Evolutionary conservation across 2,888 invertebrate genomes (phyloP), one percentile per base, ranked within the genome.

Genomic region (Drosophila subsilvestris): DNA sequence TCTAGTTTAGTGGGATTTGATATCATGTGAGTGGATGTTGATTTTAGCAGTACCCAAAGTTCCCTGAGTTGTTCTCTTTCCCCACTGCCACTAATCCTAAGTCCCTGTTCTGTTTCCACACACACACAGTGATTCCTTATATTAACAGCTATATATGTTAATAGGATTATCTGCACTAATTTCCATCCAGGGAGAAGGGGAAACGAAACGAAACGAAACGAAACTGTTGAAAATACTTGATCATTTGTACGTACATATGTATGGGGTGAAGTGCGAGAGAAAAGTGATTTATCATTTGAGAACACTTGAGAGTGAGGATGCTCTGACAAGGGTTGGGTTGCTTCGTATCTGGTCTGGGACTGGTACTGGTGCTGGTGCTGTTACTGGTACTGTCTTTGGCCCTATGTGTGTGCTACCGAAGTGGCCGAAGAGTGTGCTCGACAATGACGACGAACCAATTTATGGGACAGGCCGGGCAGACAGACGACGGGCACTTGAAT

Each of bases 161-260:
- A 85, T 82, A 66, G 84, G 75, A 89, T 89, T 88, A 89, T 83
- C 80, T 71, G 74, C 77, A 79, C 75, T 78, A 77, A 78, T 86
- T 87, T 81, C 54, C 68, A 32, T 63, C 6, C 61, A 27, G 8
- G 22, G 17, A 27, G 32, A 25, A 25, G 63, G 22, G 29, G 20
- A 1, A 25, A 25, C 25, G 25, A 62, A 63, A 58, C 14, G 20
- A 1, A 25, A 25, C 25, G 25, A 62, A 63, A 58, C 14, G 65
- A 63, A 70, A 53, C 66, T 72, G 74, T 68, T 68, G 59, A 62
- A 80, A 78, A 44, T 66, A 45, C 55, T 73, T 54, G 25, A 61
- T 65, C 65, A 54, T 57, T 37, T 43, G 50, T n/a, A n/a, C n/a
- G n/a, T n/a, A n/a, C n/a, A n/a, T n/a, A n/a, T n/a, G n/a, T 53